These are phyloP conservation scores for Allobates femoralis DNA, from an alignment of 2,797 vertebrate genomes.

Conservation along the genomic window DNA sequence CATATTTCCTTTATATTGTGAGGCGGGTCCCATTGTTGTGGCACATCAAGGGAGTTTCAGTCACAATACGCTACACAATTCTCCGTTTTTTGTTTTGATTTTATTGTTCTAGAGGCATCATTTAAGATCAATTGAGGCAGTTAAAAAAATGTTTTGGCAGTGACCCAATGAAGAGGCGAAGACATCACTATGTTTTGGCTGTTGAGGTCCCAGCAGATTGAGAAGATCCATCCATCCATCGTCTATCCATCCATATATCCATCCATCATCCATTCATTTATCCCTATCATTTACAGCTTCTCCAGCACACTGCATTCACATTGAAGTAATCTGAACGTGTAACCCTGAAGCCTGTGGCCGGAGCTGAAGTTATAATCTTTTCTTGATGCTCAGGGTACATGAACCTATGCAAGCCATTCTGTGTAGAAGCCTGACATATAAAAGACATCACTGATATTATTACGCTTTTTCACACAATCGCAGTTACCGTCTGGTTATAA, in stretches of 20 bases:
- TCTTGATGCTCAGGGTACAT: not conserved
- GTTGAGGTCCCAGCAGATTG: too few relatives aligned
- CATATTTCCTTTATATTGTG: too few relatives aligned
- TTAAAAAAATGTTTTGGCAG: too few relatives aligned
- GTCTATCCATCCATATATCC: not conserved
- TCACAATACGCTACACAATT: too few relatives aligned
- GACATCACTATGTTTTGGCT: too few relatives aligned
- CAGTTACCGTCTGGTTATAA: constrained; percentile 71
- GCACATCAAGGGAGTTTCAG: too few relatives aligned
- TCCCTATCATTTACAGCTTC: not conserved
- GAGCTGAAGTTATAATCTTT: not conserved
- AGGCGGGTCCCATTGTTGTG: too few relatives aligned
- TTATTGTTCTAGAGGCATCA: too few relatives aligned
- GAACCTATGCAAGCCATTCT: constrained; percentile 1
- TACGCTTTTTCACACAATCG: not conserved
- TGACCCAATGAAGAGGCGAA: too few relatives aligned
- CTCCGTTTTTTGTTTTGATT: too few relatives aligned
- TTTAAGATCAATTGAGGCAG: too few relatives aligned
- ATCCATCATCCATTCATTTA: not conserved
- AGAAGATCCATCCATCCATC: too few relatives aligned
- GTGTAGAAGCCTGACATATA: constrained; percentile 20
- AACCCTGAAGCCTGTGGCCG: not conserved
- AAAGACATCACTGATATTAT: constrained; percentile 11
- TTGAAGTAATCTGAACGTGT: not conserved
- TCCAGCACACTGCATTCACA: not conserved